phyloP scores from a whole-genome alignment of 1,140 invertebrate genomes.

The Paraescarpia echinospica region DNA sequence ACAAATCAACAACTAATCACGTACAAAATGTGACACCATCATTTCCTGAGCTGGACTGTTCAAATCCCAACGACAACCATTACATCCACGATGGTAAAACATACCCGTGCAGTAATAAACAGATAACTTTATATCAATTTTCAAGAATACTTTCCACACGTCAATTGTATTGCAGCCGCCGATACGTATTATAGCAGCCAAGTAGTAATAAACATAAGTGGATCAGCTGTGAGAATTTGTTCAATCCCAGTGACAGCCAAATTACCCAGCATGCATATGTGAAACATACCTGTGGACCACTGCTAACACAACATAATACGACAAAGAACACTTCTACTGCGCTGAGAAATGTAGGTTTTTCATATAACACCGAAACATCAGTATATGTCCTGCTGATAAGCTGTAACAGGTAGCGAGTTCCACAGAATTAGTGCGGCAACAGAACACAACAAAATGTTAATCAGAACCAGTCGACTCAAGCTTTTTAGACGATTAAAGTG shows the following conservation, averaged over 20 bases:
- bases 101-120: neutral
- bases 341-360: neutral
- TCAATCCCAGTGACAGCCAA: neutral
- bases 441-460: neutral
- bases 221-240: neutral
- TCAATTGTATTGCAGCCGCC: too few relatives aligned
- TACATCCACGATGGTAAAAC: neutral
- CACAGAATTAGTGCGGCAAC: neutral
- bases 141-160: too few relatives aligned
- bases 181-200: too few relatives aligned
- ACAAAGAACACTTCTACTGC: neutral
- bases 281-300: neutral
- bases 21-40: neutral
- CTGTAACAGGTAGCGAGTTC: neutral
- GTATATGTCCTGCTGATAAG: neutral
- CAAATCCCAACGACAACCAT: neutral
- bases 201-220: too few relatives aligned
- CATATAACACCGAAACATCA: neutral
- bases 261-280: neutral
- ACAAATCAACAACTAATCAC: neutral
- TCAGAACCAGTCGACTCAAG: neutral
- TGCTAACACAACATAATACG: neutral
- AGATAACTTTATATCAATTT: too few relatives aligned
- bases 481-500: neutral
- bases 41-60: neutral